phyloP scores from a whole-genome alignment of 2,888 invertebrate species.

The Papilio gigon region DNA sequence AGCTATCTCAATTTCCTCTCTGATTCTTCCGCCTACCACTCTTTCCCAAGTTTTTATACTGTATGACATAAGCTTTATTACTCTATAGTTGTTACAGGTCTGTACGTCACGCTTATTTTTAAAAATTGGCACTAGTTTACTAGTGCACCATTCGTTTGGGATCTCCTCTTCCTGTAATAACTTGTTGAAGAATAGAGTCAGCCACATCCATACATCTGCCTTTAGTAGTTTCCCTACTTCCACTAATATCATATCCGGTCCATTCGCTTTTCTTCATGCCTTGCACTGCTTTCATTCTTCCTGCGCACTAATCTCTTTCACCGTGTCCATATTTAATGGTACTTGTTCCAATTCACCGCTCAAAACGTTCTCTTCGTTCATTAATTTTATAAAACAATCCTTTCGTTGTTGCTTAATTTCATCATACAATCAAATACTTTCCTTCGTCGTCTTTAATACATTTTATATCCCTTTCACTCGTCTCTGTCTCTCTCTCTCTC shows the following conservation, averaged over 20 bases:
- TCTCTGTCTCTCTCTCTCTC: too few species aligned
- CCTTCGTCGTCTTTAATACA: background rate
- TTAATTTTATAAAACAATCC: background rate
- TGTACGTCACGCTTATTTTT: conserved; percentile 15
- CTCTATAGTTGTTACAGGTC: conserved; percentile 28
- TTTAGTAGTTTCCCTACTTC: conserved; percentile 37
- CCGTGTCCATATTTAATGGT: background rate
- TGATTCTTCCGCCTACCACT: conserved; percentile 33
- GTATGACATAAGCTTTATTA: conserved; percentile 41
- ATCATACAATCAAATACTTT: background rate
- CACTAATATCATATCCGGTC: background rate
- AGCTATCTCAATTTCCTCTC: conserved; percentile 34
- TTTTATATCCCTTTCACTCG: background rate
- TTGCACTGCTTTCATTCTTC: background rate
- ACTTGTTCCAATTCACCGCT: background rate
- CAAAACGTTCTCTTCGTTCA: background rate
- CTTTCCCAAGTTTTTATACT: conserved; percentile 39
- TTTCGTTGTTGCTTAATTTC: background rate
- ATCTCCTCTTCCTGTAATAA: conserved; percentile 25
- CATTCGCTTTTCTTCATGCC: background rate
- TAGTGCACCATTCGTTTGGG: conserved; percentile 20
- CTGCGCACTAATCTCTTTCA: background rate
- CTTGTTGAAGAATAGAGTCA: conserved; percentile 31
- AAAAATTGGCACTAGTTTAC: conserved; percentile 21
- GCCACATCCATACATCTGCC: conserved; percentile 31